These are phyloP conservation scores for Trissoscelio sp. DNA, from an alignment of 2,888 invertebrate species.

Conservation along the genomic window DNA sequence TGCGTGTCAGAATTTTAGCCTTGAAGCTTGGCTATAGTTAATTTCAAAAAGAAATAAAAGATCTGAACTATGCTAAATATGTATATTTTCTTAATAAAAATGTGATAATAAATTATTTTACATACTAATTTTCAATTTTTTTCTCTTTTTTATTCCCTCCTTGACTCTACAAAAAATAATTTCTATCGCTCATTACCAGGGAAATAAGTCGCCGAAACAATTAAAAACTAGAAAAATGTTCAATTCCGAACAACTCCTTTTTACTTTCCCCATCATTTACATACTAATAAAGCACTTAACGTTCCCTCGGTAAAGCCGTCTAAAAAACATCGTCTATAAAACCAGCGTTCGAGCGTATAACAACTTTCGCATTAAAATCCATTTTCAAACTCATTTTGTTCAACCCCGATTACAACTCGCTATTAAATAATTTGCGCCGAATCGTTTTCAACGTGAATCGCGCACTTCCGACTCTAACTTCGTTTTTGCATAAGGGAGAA, in stretches of 20 bases:
- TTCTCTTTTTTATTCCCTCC: no score
- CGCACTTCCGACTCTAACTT: conserved; percentile 43
- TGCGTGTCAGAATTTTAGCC: no score
- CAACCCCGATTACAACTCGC: conserved; percentile 52
- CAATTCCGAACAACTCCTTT: background rate
- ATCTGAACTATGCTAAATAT: background rate
- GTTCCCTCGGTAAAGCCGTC: conserved; percentile 20
- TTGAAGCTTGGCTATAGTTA: background rate
- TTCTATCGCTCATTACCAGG: background rate
- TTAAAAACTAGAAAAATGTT: background rate
- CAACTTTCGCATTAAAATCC: conserved; percentile 57
- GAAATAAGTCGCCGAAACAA: background rate
- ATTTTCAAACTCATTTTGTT: conserved; percentile 57
- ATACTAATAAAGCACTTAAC: conserved; percentile 24
- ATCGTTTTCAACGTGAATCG: conserved; percentile 23
- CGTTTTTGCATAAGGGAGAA: conserved; percentile 33
- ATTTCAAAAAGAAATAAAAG: background rate
- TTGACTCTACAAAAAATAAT: background rate
- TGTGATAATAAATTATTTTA: no score
- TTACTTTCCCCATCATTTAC: conserved; percentile 7
- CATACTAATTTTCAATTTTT: no score
- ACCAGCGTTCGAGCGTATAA: conserved; percentile 19
- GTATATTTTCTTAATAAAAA: background rate
- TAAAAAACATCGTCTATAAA: conserved; percentile 27
- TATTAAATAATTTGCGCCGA: conserved; percentile 51